Conservation (phyloP, 2,113 vertebrate genomes). For the Caranx melampygus region DNA sequence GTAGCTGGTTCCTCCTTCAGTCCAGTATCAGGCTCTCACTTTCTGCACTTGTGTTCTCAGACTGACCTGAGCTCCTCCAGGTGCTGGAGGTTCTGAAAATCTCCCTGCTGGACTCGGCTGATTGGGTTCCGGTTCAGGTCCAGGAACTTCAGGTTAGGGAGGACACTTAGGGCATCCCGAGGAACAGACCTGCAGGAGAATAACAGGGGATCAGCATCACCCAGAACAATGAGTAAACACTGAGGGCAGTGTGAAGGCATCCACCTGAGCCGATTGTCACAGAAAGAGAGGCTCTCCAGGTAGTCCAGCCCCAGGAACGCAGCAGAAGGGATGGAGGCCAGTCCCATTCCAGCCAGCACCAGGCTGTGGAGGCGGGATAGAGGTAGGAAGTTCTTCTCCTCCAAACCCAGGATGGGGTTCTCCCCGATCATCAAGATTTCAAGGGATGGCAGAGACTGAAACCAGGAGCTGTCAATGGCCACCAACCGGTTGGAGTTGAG, state of each 20-base stretch:
- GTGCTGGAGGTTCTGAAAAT: conserved; percentile 85
- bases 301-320: conserved; percentile 86
- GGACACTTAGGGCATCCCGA: conserved; percentile 78
- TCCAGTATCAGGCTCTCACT: too few species aligned
- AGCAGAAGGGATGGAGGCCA: conserved; percentile 80
- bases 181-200: conserved; percentile 74
- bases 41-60: too few species aligned
- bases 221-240: background rate
- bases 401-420: conserved; percentile 85
- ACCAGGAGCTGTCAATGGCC: conserved; percentile 86
- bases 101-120: conserved; percentile 77
- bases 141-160: conserved; percentile 86
- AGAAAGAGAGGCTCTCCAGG: conserved; percentile 88
- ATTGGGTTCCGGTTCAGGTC: conserved; percentile 89
- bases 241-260: background rate
- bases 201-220: background rate
- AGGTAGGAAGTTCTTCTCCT: conserved; percentile 85
- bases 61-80: conserved; percentile 84
- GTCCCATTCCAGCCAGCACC: conserved; percentile 86
- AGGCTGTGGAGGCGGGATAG: conserved; percentile 85
- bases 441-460: conserved; percentile 85
- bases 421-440: conserved; percentile 90
- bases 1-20: too few species aligned
- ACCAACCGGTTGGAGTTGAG: conserved; percentile 86
- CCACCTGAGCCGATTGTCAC: conserved; percentile 82